Base-by-base conservation (phyloP, 30 jellyfish, hydroid and myxozoan genomes). In the Pelagia noctiluca region DNA sequence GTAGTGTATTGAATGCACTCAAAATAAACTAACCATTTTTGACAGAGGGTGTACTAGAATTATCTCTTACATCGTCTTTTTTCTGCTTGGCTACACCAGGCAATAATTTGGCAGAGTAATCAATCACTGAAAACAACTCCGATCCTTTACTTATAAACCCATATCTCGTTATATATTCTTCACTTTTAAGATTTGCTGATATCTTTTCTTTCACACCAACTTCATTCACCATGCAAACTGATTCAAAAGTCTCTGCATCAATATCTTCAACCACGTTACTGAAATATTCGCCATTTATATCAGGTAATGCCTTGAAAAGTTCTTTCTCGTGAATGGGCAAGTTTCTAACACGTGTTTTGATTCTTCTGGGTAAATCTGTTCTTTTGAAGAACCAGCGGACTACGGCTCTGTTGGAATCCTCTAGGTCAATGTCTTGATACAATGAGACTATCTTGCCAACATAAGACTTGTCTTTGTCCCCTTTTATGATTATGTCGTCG, bases 241-340 rank as follows among this genome's bases (percentile, higher is more conserved):
- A 68, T 0, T 65, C 84, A 4, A 91, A 78, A 8, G 98, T 86
- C 66, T 91, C 98, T 0, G 98, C 98, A 86, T 91, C 98, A 69
- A 91, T 79, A n/a, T 78, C 96, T 50, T 91, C 96, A 25, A 75
- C 26, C 2, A 38, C 34, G 25, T 66, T 42, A 28, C 50, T 16
- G 24, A 22, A 64, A 28, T 35, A 63, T 16, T 65, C 10, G 0
- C 21, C 80, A 79, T 79, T 75, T 0, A 26, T 48, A 22, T 79
- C 90, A 2, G 82, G 61, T 11, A 79, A 2, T 62, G 82, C 73
- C 36, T 79, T 48, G 72, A 72, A 71, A 0, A 84, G 54, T 49
- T 64, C 89, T 50, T 75, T 76, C n/a, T 63, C 66, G 25, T 63
- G 71, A 13, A 60, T 28, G 0, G 33, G 0, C 24, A 8, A 23